phyloP scores from a whole-genome alignment of 1,140 invertebrate species.

The Drosophila jambulina region DNA sequence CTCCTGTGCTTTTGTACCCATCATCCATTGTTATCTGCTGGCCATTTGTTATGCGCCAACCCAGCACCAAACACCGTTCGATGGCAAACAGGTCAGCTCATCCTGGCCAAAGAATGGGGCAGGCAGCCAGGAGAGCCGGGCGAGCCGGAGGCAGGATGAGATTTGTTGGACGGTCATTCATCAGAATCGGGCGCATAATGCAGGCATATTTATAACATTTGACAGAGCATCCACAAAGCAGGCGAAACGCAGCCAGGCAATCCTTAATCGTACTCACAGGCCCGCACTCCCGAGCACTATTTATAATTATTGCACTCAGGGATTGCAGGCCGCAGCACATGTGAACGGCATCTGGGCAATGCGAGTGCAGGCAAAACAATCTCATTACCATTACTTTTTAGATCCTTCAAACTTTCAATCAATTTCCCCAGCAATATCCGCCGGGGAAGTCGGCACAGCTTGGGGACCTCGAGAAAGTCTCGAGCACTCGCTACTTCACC shows the following conservation, averaged over 20 bases:
- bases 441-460: constrained; percentile 48
- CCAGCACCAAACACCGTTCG: constrained; percentile 30
- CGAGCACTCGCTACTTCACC: constrained; percentile 43
- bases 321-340: constrained; percentile 3
- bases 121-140: neutral
- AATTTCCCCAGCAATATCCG: constrained; percentile 79
- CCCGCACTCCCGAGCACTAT: constrained; percentile 44
- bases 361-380: constrained; percentile 57
- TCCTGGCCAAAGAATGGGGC: constrained; percentile 9
- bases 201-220: constrained; percentile 65
- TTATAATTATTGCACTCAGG: constrained; percentile 55
- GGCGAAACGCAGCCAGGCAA: constrained; percentile 35
- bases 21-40: constrained; percentile 64
- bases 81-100: constrained; percentile 40
- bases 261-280: constrained; percentile 32
- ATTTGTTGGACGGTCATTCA: constrained; percentile 48
- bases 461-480: constrained; percentile 52
- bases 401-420: constrained; percentile 77
- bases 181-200: constrained; percentile 58
- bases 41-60: constrained; percentile 60
- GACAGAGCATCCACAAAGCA: constrained; percentile 49
- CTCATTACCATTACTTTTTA: constrained; percentile 79
- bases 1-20: constrained; percentile 29
- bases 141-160: constrained; percentile 1
- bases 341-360: constrained; percentile 38